phyloP scores from a whole-genome alignment of 2,113 vertebrate genomes.

The Pantherophis guttatus region DNA sequence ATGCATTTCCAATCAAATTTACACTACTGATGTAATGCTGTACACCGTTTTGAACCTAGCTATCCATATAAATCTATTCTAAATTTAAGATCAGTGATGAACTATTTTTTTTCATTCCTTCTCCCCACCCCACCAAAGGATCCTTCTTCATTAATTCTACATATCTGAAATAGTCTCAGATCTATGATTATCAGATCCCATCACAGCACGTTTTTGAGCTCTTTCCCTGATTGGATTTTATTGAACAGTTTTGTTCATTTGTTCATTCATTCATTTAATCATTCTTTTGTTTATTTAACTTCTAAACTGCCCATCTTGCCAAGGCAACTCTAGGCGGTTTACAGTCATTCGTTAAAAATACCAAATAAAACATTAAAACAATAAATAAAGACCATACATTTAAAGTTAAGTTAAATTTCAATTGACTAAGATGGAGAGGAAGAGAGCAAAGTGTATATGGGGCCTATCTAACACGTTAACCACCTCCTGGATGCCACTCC shows the following conservation, averaged over 20 bases:
- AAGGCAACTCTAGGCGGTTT: not conserved
- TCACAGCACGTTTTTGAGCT: not conserved
- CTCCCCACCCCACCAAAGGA: not conserved
- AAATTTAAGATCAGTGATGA: not conserved
- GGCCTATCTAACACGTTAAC: not conserved
- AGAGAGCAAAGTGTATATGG: not conserved
- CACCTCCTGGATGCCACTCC: not conserved
- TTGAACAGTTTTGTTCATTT: not conserved
- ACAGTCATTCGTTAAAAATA: not conserved
- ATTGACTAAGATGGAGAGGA: not conserved
- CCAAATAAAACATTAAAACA: not conserved
- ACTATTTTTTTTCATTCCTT: not conserved
- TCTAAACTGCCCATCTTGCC: not conserved
- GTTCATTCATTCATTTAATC: too few species aligned
- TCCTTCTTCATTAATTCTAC: not conserved
- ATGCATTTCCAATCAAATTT: not conserved
- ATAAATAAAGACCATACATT: not conserved
- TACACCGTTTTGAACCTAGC: not conserved
- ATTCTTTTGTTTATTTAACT: not conserved
- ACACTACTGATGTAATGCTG: not conserved
- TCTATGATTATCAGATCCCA: not conserved
- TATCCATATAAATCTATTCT: not conserved
- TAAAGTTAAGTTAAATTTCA: not conserved
- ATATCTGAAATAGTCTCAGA: not conserved
- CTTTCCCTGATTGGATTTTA: not conserved